Evolutionary conservation across 2,888 invertebrate genomes (phyloP).

Genomic region (Gastracanthus pulcherrimus): DNA sequence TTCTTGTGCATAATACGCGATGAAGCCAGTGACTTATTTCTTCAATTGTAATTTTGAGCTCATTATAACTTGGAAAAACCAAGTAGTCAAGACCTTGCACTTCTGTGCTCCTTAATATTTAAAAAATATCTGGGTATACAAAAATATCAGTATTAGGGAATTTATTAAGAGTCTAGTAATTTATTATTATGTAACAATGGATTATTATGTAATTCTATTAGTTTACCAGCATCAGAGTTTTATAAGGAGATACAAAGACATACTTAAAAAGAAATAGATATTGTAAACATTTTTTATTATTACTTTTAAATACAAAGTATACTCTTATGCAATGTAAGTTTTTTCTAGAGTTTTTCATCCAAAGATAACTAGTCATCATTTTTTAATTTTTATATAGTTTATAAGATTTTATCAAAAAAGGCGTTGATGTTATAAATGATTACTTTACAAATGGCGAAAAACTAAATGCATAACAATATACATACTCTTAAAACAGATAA

Average conservation of each 20-base stretch:
- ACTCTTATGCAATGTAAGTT: background rate
- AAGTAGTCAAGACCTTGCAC: background rate
- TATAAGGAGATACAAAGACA: constrained; percentile 12
- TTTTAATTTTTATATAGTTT: constrained; percentile 16
- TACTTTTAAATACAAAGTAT: constrained; percentile 1
- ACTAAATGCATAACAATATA: background rate
- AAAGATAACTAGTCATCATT: background rate
- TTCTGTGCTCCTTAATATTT: background rate
- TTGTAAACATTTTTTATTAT: constrained; percentile 12
- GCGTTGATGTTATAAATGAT: background rate
- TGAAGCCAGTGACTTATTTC: background rate
- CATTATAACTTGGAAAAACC: too few relatives aligned
- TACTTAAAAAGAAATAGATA: background rate
- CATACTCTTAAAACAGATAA: background rate
- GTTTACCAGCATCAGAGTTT: constrained; percentile 22
- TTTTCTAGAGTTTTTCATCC: constrained; percentile 10
- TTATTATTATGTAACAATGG: background rate
- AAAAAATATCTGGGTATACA: background rate
- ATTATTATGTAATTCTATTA: background rate
- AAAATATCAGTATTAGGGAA: constrained; percentile 32
- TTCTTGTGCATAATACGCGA: background rate
- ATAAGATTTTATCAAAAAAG: background rate
- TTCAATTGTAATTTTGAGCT: background rate
- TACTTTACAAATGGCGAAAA: background rate
- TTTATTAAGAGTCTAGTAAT: background rate